Percentiles rank a stretch among this genome's conserved stretches.
Evolutionary conservation across 2,797 vertebrate genomes (phyloP).

Genomic region (Polyboroides typus): DNA sequence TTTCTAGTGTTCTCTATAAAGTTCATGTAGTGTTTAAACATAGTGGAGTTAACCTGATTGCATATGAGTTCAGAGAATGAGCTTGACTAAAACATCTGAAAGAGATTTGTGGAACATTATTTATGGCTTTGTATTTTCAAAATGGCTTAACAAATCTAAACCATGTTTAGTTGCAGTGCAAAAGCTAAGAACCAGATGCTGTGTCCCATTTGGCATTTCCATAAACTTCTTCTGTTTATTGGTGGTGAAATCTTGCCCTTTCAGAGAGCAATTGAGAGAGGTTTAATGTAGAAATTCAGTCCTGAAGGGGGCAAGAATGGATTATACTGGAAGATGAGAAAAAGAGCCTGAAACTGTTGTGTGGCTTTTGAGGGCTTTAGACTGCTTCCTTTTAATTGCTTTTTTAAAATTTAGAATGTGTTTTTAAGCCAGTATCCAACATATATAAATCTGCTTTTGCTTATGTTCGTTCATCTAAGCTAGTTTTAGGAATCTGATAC

Average conservation of each 20-base stretch:
- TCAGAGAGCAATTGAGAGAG: not conserved
- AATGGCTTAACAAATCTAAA: conserved; percentile 35
- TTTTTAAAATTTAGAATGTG: not conserved
- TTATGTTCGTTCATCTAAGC: not conserved
- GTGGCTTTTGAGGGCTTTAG: not conserved
- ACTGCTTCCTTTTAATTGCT: not conserved
- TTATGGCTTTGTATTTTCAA: conserved; percentile 28
- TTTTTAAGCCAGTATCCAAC: not conserved
- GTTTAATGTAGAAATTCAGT: not conserved
- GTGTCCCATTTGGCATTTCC: not conserved
- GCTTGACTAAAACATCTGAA: conserved; percentile 42
- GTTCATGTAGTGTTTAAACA: conserved; percentile 6
- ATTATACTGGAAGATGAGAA: conserved; percentile 17
- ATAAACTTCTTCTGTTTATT: not conserved
- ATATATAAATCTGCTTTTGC: not conserved
- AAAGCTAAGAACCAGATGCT: not conserved
- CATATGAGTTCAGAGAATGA: not conserved
- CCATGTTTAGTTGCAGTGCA: not conserved
- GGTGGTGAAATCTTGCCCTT: conserved; percentile 32
- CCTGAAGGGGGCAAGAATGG: not conserved
- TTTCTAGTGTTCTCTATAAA: not conserved
- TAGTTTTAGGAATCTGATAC: not conserved
- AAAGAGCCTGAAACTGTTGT: not conserved
- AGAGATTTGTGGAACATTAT: conserved; percentile 26
- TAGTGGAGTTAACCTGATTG: not conserved